Conservation (phyloP, 2,797 vertebrate genomes). For the Esox lucius region DNA sequence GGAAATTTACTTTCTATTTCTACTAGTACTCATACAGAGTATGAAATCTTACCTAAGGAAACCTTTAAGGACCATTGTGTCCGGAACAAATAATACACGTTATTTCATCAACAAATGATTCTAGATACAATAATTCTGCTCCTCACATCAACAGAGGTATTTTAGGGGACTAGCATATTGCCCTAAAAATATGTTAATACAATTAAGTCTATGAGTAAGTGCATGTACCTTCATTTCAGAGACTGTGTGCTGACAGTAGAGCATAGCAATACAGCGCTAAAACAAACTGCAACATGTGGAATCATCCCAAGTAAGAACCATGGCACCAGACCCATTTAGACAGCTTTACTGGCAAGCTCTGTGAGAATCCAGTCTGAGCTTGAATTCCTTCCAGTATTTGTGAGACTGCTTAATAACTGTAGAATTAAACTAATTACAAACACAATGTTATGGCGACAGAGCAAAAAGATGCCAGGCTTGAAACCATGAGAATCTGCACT, state of each 20-base stretch:
- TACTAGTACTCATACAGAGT: background rate
- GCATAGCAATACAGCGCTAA: slow-evolving; percentile 29
- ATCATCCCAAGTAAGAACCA: slow-evolving; percentile 47
- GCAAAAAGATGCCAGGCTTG: slow-evolving; percentile 29
- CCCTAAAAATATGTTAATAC: slow-evolving; percentile 34
- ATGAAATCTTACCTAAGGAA: slow-evolving; percentile 7
- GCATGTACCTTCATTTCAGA: slow-evolving; percentile 2
- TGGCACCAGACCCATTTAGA: slow-evolving; percentile 59
- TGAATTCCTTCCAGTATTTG: slow-evolving; percentile 51
- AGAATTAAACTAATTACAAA: slow-evolving; percentile 67
- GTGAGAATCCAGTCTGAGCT: slow-evolving; percentile 50
- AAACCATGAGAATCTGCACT: slow-evolving; percentile 49
- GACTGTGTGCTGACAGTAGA: slow-evolving; percentile 29
- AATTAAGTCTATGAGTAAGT: slow-evolving; percentile 28
- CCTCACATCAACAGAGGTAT: slow-evolving; percentile 6
- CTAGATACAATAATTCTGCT: slow-evolving; percentile 14
- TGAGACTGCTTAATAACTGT: slow-evolving; percentile 57
- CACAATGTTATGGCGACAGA: slow-evolving; percentile 44
- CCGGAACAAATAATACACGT: background rate
- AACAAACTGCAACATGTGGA: slow-evolving; percentile 56
- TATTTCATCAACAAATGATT: slow-evolving; percentile 9
- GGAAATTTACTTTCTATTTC: slow-evolving; percentile 14
- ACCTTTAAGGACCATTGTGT: background rate
- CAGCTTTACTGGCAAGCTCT: slow-evolving; percentile 44
- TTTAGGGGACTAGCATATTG: slow-evolving; percentile 1